Evolutionary conservation across 30 jellyfish, hydroid and myxozoan genomes (phyloP).

Genomic region (Turritopsis dohrnii): DNA sequence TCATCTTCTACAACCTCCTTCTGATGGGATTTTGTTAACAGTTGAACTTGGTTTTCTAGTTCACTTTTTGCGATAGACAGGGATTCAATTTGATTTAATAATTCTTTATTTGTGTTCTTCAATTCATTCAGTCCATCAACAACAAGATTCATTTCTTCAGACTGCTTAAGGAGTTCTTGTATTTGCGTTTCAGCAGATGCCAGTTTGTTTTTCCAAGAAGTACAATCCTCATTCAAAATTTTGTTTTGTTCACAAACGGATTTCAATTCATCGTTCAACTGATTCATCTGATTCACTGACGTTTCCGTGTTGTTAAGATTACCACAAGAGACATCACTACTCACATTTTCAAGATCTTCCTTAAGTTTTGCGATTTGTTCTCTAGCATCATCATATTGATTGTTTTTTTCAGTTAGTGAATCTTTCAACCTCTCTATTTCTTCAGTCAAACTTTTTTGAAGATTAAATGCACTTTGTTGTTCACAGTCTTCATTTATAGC

Average conservation of each 20-base stretch:
- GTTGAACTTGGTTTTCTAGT: background rate
- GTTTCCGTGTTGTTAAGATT: too few relatives aligned
- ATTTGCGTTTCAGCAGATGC: background rate
- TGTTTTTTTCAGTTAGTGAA: background rate
- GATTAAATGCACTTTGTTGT: background rate
- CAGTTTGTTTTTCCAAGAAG: background rate
- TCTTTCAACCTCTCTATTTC: background rate
- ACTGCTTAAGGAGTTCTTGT: background rate
- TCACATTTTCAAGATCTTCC: background rate
- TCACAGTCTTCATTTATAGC: background rate
- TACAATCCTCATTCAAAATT: background rate
- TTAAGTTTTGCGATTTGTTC: background rate
- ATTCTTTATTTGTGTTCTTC: background rate
- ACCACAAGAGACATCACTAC: background rate
- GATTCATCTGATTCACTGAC: background rate
- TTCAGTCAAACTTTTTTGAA: background rate
- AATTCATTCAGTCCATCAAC: background rate
- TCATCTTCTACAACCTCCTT: background rate
- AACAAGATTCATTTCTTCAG: background rate
- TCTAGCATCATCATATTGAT: background rate
- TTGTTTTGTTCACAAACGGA: background rate
- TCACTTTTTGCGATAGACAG: background rate
- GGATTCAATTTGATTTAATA: background rate
- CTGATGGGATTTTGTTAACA: background rate
- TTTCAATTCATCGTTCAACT: background rate